Evolutionary conservation across 2,797 vertebrate genomes (phyloP).

Genomic region (Pelobates cultripes): DNA sequence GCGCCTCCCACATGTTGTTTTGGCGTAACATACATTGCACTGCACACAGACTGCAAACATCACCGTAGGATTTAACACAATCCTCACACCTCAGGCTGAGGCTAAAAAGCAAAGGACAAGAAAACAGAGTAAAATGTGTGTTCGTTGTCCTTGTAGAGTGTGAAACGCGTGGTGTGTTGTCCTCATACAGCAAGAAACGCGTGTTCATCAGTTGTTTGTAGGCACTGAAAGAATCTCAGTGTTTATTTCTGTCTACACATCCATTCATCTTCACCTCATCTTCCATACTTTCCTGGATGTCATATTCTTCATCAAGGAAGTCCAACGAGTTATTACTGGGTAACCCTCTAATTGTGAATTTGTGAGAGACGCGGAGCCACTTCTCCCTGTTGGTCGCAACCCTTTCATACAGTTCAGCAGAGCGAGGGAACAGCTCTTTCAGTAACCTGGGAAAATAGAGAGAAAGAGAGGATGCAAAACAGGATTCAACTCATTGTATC

Average conservation of each 20-base stretch:
- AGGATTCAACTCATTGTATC: too few relatives aligned
- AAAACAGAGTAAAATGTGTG: constrained; percentile 4
- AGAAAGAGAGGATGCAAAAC: not conserved
- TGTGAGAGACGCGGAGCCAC: constrained; percentile 96
- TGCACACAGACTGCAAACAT: constrained; percentile 33
- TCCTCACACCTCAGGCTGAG: constrained; percentile 2
- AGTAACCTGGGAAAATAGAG: constrained; percentile 77
- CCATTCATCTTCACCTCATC: constrained; percentile 78
- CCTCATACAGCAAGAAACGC: too few relatives aligned
- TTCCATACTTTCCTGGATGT: constrained; percentile 80
- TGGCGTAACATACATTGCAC: constrained; percentile 30
- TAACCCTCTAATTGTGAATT: constrained; percentile 94
- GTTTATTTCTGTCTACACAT: constrained; percentile 70
- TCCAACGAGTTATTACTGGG: constrained; percentile 97
- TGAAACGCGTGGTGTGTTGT: too few relatives aligned
- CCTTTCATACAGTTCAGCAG: constrained; percentile 86
- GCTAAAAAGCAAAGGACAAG: constrained; percentile 11
- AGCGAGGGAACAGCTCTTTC: constrained; percentile 88
- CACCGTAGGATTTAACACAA: constrained; percentile 17
- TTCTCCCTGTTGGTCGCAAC: constrained; percentile 94
- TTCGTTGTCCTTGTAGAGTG: constrained; percentile 18
- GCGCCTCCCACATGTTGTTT: not conserved
- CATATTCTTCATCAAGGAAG: constrained; percentile 93
- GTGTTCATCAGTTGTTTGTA: constrained; percentile 35
- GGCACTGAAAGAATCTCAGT: constrained; percentile 60